Percentiles rank a stretch among this genome's conserved stretches.
Conservation (phyloP, 2,797 vertebrate species). For the Falco biarmicus region DNA sequence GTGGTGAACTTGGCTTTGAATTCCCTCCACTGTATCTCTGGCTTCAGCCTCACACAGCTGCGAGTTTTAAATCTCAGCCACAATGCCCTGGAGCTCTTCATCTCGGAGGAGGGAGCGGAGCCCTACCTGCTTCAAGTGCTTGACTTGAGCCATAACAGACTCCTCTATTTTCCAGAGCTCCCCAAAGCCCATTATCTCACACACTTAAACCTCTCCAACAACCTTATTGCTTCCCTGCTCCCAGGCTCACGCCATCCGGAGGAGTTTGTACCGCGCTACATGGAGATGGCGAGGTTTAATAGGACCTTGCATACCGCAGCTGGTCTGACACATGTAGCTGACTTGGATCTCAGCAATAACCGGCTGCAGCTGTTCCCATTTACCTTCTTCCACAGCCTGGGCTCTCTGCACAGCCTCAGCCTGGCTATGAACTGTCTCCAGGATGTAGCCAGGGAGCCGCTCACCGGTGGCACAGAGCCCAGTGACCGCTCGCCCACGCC, state of each 20-base stretch:
- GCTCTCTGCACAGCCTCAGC: conserved; percentile 77
- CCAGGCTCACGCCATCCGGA: conserved; percentile 28
- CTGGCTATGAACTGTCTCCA: conserved; percentile 82
- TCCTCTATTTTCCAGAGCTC: conserved; percentile 80
- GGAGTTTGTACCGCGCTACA: conserved; percentile 64
- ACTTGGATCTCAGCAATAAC: conserved; percentile 85
- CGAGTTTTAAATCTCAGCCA: conserved; percentile 81
- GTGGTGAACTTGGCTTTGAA: conserved; percentile 80
- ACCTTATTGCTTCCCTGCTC: conserved; percentile 74
- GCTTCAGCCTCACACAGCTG: conserved; percentile 82
- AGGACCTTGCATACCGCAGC: not conserved
- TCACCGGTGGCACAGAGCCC: rapidly evolving
- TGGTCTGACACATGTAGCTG: conserved; percentile 56
- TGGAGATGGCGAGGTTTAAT: conserved; percentile 53
- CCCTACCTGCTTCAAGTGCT: conserved; percentile 78
- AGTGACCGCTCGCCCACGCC: not conserved
- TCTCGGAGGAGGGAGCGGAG: conserved; percentile 33
- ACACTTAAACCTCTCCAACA: conserved; percentile 83
- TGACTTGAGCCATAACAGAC: conserved; percentile 83
- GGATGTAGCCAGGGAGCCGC: conserved; percentile 41
- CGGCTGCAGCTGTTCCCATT: conserved; percentile 76
- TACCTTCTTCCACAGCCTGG: conserved; percentile 75
- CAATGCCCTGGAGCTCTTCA: conserved; percentile 82
- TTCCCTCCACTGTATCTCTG: conserved; percentile 79
- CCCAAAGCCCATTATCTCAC: conserved; percentile 70